Percentiles rank a stretch among this genome's conserved stretches.
phyloP scores from a whole-genome alignment of 2,888 invertebrate genomes.

The Torymus aiolomorphi region DNA sequence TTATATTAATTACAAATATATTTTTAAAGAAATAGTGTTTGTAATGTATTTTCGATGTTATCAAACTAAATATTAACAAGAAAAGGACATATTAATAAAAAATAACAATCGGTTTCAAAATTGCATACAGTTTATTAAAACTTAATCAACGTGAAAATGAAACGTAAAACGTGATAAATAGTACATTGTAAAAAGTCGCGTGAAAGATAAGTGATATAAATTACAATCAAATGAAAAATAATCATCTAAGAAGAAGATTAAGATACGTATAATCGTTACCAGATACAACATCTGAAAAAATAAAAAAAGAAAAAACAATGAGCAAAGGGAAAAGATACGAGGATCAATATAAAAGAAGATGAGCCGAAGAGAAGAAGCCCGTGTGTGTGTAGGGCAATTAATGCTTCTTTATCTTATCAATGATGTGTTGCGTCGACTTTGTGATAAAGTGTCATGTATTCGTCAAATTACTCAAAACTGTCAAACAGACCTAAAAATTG shows the following conservation, averaged over 20 bases:
- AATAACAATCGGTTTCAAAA: too few species aligned
- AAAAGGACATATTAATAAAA: too few species aligned
- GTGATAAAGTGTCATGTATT: neutral
- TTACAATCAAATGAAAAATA: neutral
- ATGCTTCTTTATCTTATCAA: slow-evolving; percentile 27
- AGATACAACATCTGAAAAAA: neutral
- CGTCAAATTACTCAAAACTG: slow-evolving; percentile 13
- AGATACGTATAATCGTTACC: neutral
- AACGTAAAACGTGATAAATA: neutral
- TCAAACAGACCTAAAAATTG: neutral
- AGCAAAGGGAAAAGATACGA: neutral
- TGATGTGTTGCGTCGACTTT: neutral
- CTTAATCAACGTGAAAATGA: neutral
- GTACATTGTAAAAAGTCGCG: neutral
- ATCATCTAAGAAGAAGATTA: slow-evolving; percentile 6
- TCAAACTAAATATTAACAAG: too few species aligned
- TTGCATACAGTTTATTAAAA: too few species aligned
- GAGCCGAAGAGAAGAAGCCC: neutral
- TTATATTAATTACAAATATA: too few species aligned
- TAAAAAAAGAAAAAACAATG: slow-evolving; percentile 10
- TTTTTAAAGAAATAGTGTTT: too few species aligned
- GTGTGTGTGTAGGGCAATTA: neutral
- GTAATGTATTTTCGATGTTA: too few species aligned
- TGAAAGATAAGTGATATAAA: neutral
- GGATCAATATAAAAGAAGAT: neutral